phyloP scores from a whole-genome alignment of 2,797 vertebrate species.

The Peromyscus aztecus region DNA sequence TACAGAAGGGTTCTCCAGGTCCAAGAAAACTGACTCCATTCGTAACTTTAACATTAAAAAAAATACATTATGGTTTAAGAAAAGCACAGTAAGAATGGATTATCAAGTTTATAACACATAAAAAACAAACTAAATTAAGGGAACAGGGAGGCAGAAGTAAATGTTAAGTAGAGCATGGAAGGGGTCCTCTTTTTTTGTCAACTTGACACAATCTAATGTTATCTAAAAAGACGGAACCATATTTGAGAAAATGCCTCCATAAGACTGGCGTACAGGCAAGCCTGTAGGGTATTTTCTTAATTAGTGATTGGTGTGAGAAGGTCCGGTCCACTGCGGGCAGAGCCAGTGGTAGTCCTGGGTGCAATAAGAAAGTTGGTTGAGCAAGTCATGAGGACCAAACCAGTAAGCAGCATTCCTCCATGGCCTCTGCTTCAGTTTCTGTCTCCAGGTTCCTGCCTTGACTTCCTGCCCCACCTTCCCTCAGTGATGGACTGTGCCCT shows the following conservation, averaged over 20 bases:
- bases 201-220: background rate
- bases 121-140: background rate
- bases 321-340: background rate
- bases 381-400: background rate
- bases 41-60: background rate
- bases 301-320: background rate
- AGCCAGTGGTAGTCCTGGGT: background rate
- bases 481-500: background rate
- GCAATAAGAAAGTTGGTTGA: too few relatives aligned
- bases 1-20: background rate
- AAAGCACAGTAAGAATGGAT: background rate
- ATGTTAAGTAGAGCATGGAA: background rate
- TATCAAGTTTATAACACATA: background rate
- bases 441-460: background rate
- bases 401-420: background rate
- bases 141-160: background rate
- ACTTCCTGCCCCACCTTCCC: too few relatives aligned
- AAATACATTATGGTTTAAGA: background rate
- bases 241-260: background rate
- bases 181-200: too few relatives aligned
- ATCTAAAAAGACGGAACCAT: background rate
- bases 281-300: background rate
- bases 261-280: background rate
- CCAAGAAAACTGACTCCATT: background rate
- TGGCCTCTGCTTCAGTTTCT: background rate